Base-by-base conservation (phyloP, 2,797 vertebrate species). In the Oryzias sinensis region DNA sequence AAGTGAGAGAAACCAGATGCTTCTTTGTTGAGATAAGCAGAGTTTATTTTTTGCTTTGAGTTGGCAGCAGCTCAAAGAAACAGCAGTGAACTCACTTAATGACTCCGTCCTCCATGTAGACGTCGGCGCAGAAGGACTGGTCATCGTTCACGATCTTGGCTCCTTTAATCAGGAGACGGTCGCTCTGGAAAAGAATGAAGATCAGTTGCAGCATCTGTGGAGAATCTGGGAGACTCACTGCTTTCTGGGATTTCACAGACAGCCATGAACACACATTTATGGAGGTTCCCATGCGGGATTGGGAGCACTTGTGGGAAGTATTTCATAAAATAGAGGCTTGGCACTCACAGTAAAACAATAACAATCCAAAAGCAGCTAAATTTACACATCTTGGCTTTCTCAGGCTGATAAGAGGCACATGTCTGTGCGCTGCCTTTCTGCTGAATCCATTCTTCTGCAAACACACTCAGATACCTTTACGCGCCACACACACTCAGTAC, bases 81-180 rank as follows among this genome's bases (percentile, higher is more conserved):
- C 22, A 17, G 0, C 14, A 6, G 4, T n/a, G 14, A 53, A 93
- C 96, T 95, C 89, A 99, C 97, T 99, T 99, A 91, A 99, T 98
- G 87, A 98, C 89, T 18, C 97, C 97, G 88, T 98, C 97, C 88
- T 99, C 97, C 92, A 99, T 98, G 79, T 99, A 99, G 83, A 99
- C 93, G 90, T 99, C 97, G 54, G 97, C 97, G 51, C 93, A 94
- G 85, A 99, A 99, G 8, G 97, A 98, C 91, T 98, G 97, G 93
- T 99, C 97, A 91, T 99, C 97, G 1, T 98, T 99, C 65, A 98
- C 96, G 17, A 99, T 98, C 93, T 97, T 98, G 5, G 94, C 97
- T 37, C 97, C 97, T 92, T 98, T 99, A 90, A 99, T 96, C 84
- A 99, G 84, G 62, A 99, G 94, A 68, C 97, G 96, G 75, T 99